phyloP scores from a whole-genome alignment of 2,888 invertebrate species.

The Didymodactylos carnosus region DNA sequence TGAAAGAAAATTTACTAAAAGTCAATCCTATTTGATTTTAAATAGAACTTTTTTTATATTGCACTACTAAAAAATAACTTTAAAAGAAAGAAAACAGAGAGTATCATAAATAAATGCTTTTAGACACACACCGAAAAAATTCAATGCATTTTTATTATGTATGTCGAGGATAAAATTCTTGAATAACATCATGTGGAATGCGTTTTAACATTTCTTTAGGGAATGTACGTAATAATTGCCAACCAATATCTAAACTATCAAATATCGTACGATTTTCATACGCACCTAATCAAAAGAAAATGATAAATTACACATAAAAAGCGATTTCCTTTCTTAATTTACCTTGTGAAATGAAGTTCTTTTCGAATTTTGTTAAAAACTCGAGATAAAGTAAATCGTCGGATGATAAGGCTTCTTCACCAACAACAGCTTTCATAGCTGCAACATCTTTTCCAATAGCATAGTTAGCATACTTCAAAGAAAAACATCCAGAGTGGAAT shows the following conservation, averaged over 20 bases:
- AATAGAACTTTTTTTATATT: no score
- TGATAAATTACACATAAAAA: background rate
- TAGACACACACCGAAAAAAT: no score
- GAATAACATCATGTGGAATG: constrained; percentile 80
- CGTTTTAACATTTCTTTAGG: constrained; percentile 99
- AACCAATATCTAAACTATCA: constrained; percentile 95
- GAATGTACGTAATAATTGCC: constrained; percentile 99
- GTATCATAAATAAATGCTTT: no score
- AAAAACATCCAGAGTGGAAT: background rate
- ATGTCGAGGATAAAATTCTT: constrained; percentile 93
- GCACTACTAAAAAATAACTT: no score
- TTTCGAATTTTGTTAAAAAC: constrained; percentile 96
- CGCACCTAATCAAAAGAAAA: constrained; percentile 43
- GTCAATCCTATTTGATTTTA: no score
- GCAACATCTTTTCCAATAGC: constrained; percentile 99
- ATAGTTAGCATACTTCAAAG: constrained; percentile 77
- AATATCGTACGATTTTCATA: constrained; percentile 98
- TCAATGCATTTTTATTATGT: no score
- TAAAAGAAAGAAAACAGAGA: no score
- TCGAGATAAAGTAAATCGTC: constrained; percentile 95
- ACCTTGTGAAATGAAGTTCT: constrained; percentile 91
- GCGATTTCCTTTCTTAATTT: constrained; percentile 4
- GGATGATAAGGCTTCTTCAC: constrained; percentile 92
- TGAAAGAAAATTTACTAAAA: no score
- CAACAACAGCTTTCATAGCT: constrained; percentile 98